Evolutionary conservation across 2,888 invertebrate genomes (phyloP).

Genomic region (Schizotus pectinicornis): DNA sequence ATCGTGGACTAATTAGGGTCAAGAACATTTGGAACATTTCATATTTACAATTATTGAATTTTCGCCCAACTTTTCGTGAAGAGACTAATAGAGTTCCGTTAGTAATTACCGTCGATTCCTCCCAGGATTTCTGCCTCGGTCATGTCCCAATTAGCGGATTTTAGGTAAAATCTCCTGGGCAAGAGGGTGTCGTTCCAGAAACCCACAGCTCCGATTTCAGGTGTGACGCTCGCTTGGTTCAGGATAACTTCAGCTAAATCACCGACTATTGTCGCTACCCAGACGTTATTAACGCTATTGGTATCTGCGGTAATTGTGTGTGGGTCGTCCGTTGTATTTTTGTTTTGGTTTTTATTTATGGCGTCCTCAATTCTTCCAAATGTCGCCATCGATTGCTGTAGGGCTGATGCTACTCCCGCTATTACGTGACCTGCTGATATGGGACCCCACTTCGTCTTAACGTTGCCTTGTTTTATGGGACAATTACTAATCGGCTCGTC

Average conservation of each 20-base stretch:
- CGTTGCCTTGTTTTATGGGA: conserved; percentile 70
- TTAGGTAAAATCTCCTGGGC: conserved; percentile 65
- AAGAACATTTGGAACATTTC: not conserved
- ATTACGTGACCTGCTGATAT: conserved; percentile 66
- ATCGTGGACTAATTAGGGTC: not conserved
- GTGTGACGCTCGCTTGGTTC: conserved; percentile 64
- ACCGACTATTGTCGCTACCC: conserved; percentile 67
- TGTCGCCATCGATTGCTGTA: conserved; percentile 65
- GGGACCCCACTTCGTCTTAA: conserved; percentile 68
- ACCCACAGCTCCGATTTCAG: conserved; percentile 62
- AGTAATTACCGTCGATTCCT: conserved; percentile 68
- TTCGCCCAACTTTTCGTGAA: not conserved
- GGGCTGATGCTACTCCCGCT: conserved; percentile 65
- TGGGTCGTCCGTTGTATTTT: conserved; percentile 13
- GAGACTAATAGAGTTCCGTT: too few relatives aligned
- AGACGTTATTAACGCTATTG: conserved; percentile 60
- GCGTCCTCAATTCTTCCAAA: conserved; percentile 59
- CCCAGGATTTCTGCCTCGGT: conserved; percentile 73
- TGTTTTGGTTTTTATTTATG: conserved; percentile 42
- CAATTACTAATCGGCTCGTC: conserved; percentile 53
- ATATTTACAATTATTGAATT: not conserved
- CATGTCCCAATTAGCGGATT: conserved; percentile 65
- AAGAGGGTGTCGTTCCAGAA: conserved; percentile 71
- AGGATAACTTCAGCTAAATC: conserved; percentile 73
- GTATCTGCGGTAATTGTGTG: conserved; percentile 21